phyloP scores from a whole-genome alignment of 2,113 vertebrate species.

The Psittacus erithacus region DNA sequence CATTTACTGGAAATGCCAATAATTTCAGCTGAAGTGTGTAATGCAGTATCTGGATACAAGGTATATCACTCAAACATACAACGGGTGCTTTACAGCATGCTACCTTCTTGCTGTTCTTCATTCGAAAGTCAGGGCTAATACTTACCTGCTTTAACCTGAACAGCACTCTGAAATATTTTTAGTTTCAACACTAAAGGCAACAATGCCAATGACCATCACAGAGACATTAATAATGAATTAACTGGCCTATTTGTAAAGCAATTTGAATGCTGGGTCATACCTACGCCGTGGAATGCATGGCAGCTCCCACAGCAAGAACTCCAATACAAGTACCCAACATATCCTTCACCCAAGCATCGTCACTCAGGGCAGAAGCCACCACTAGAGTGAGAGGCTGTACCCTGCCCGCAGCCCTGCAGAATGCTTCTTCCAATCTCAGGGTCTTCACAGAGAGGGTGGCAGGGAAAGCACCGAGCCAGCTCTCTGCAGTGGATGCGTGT shows the following conservation, averaged over 20 bases:
- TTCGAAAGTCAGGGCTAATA: rapidly evolving
- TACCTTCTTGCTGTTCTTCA: not conserved
- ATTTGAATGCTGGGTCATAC: rapidly evolving
- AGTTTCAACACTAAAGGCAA: not conserved
- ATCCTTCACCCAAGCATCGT: rapidly evolving
- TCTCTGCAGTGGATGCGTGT: rapidly evolving
- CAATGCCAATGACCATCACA: rapidly evolving
- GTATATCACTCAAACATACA: not conserved
- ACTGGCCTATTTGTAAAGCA: rapidly evolving
- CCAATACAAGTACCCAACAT: rapidly evolving
- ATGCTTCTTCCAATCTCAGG: rapidly evolving
- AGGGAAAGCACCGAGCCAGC: rapidly evolving
- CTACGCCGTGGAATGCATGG: rapidly evolving
- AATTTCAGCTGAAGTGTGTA: not conserved
- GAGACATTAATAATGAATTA: rapidly evolving
- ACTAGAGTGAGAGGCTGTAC: rapidly evolving
- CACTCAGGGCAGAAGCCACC: rapidly evolving
- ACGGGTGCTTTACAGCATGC: not conserved
- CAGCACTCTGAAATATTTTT: not conserved
- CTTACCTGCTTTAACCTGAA: not conserved
- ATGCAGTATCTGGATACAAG: rapidly evolving
- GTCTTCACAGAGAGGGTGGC: not conserved
- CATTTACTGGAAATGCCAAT: not conserved
- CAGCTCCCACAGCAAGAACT: not conserved
- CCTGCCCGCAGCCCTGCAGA: not conserved